Conservation (phyloP, 2,888 invertebrate species). For the Lymantria monacha region DNA sequence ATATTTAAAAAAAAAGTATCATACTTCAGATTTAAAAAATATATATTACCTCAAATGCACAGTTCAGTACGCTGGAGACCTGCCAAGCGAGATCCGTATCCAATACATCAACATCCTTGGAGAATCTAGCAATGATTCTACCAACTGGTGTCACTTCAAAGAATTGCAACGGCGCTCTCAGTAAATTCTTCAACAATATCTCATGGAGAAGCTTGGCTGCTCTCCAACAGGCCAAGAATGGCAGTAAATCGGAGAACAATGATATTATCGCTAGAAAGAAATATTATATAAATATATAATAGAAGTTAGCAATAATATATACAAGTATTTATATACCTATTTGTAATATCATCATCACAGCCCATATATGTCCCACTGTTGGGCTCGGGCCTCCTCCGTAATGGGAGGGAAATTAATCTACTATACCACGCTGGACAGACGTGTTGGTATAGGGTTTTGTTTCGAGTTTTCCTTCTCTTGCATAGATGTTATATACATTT, state of each 20-base stretch:
- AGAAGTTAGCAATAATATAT: too few species aligned
- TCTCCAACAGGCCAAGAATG: slow-evolving; percentile 85
- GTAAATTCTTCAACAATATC: slow-evolving; percentile 81
- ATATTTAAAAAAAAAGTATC: too few species aligned
- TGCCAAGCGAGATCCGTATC: slow-evolving; percentile 86
- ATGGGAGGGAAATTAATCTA: too few species aligned
- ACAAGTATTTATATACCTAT: too few species aligned
- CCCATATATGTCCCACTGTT: too few species aligned
- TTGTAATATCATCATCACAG: too few species aligned
- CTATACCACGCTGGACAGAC: too few species aligned
- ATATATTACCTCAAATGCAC: slow-evolving; percentile 87
- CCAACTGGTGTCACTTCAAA: slow-evolving; percentile 91
- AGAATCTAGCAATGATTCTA: slow-evolving; percentile 87
- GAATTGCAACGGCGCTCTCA: slow-evolving; percentile 87
- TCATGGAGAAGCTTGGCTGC: slow-evolving; percentile 85
- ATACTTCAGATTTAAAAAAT: too few species aligned
- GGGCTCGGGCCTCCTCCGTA: too few species aligned
- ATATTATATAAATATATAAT: slow-evolving; percentile 54
- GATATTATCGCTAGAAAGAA: slow-evolving; percentile 85
- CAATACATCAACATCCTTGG: slow-evolving; percentile 88
- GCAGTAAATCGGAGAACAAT: slow-evolving; percentile 85
- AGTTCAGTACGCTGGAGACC: slow-evolving; percentile 85
- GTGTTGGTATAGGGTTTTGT: too few species aligned
- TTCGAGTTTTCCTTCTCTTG: too few species aligned
- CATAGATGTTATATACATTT: too few species aligned